These are phyloP conservation scores for Torymus aiolomorphi DNA, from an alignment of 2,888 invertebrate genomes.

Conservation along the genomic window DNA sequence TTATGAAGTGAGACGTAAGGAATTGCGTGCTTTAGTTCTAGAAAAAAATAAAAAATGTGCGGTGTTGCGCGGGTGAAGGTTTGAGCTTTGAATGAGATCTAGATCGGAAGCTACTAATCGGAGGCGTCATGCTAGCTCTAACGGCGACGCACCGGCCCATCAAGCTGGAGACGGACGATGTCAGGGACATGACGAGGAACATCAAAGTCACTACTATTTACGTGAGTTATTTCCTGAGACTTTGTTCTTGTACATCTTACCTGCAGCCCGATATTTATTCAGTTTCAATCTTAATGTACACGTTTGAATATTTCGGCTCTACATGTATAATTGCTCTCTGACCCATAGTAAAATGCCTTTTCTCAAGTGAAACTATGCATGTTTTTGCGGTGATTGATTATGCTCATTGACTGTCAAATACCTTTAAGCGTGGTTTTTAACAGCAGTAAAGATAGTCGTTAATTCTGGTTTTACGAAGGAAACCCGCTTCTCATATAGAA, in stretches of 20 bases:
- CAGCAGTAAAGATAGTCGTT: no score
- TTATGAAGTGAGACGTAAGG: neutral
- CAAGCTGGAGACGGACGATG: constrained; percentile 72
- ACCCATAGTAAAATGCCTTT: no score
- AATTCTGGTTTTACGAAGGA: no score
- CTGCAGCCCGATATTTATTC: neutral
- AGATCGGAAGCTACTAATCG: constrained; percentile 43
- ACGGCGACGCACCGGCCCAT: constrained; percentile 71
- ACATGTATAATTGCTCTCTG: no score
- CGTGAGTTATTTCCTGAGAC: constrained; percentile 66
- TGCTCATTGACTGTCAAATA: no score
- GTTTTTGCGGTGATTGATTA: no score
- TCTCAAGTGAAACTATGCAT: no score
- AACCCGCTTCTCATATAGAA: no score
- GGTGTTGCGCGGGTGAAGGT: neutral
- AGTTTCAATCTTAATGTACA: neutral
- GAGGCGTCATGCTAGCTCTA: constrained; percentile 69
- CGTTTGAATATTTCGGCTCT: no score
- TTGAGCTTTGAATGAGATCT: constrained; percentile 36
- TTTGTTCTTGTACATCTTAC: no score
- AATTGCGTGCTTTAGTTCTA: neutral
- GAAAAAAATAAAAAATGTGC: neutral
- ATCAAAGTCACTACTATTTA: constrained; percentile 73
- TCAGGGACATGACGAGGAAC: constrained; percentile 74
- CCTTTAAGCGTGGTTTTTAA: no score